These are phyloP conservation scores for Bicyclus anynana DNA, from an alignment of 1,140 invertebrate genomes.

Conservation along the genomic window DNA sequence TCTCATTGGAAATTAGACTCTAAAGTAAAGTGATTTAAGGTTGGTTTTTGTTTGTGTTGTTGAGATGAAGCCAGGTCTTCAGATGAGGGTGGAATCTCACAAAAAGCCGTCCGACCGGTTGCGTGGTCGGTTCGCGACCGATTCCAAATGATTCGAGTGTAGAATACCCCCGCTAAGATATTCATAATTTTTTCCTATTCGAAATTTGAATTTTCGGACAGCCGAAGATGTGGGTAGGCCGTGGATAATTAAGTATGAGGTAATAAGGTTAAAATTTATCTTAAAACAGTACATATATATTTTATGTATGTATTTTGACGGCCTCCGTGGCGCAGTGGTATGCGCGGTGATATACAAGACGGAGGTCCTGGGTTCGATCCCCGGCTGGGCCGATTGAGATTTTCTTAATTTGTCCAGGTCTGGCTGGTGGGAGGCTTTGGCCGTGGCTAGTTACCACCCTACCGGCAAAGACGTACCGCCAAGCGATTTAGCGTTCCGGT, in stretches of 20 bases:
- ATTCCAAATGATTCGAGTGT: slow-evolving; percentile 36
- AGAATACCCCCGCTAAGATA: slow-evolving; percentile 45
- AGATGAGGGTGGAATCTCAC: slow-evolving; percentile 58
- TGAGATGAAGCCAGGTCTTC: slow-evolving; percentile 26
- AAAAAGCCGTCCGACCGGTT: slow-evolving; percentile 63
- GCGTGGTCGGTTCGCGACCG: slow-evolving; percentile 35
- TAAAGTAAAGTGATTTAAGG: slow-evolving; percentile 15
- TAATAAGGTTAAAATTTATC: too few relatives aligned
- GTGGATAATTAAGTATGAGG: slow-evolving; percentile 8
- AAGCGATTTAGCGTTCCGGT: too few relatives aligned
- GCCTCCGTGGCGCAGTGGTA: too few relatives aligned
- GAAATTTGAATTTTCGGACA: slow-evolving; percentile 12
- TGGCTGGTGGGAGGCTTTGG: too few relatives aligned
- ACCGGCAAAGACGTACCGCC: too few relatives aligned
- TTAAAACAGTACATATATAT: too few relatives aligned
- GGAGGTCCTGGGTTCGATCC: too few relatives aligned
- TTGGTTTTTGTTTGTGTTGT: slow-evolving; percentile 20
- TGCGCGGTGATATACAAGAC: too few relatives aligned
- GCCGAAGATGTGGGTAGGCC: slow-evolving; percentile 4
- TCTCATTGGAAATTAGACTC: slow-evolving; percentile 12
- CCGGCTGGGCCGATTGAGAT: too few relatives aligned
- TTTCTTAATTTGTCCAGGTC: too few relatives aligned
- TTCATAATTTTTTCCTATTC: slow-evolving; percentile 51
- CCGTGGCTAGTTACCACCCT: too few relatives aligned
- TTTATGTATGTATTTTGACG: too few relatives aligned